Percentiles rank a stretch among this genome's conserved stretches.
These are phyloP conservation scores for Temnothorax rugatulus DNA, from an alignment of 2,888 invertebrate genomes.

Conservation along the genomic window DNA sequence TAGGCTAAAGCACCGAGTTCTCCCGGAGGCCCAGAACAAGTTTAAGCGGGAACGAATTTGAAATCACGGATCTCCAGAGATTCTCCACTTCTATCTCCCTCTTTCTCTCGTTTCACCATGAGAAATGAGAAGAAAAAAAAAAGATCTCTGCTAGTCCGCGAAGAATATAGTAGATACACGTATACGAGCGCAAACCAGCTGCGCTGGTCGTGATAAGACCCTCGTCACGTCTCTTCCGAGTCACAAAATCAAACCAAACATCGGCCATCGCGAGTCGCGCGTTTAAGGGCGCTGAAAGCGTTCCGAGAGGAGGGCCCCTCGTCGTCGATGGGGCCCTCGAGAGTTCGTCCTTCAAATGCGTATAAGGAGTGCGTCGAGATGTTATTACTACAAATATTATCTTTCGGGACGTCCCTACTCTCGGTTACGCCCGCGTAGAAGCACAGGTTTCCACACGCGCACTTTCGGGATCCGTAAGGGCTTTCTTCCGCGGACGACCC, in stretches of 20 bases:
- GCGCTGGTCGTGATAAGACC: conserved; percentile 61
- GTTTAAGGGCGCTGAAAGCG: conserved; percentile 67
- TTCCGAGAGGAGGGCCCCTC: conserved; percentile 45
- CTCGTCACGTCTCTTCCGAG: conserved; percentile 69
- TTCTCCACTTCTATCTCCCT: neutral
- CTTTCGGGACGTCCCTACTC: conserved; percentile 59
- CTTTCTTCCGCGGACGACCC: conserved; percentile 18
- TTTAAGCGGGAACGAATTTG: conserved; percentile 50
- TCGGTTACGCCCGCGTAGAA: conserved; percentile 23
- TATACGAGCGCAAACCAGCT: conserved; percentile 45
- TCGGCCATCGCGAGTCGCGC: conserved; percentile 51
- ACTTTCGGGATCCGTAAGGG: conserved; percentile 4
- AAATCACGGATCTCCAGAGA: conserved; percentile 43
- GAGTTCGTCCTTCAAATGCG: conserved; percentile 58
- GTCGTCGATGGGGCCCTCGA: conserved; percentile 42
- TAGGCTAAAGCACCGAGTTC: conserved; percentile 28
- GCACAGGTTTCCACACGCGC: conserved; percentile 42
- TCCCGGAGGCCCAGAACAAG: conserved; percentile 37
- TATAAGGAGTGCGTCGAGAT: conserved; percentile 64
- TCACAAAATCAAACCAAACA: conserved; percentile 76
- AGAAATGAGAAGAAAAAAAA: neutral
- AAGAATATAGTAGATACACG: neutral
- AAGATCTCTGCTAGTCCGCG: neutral
- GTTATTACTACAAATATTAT: conserved; percentile 77
- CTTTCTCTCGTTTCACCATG: neutral